Percentiles rank a stretch among this genome's conserved stretches.
Evolutionary conservation across 2,797 vertebrate genomes (phyloP).

Genomic region (Rallus crepitans): DNA sequence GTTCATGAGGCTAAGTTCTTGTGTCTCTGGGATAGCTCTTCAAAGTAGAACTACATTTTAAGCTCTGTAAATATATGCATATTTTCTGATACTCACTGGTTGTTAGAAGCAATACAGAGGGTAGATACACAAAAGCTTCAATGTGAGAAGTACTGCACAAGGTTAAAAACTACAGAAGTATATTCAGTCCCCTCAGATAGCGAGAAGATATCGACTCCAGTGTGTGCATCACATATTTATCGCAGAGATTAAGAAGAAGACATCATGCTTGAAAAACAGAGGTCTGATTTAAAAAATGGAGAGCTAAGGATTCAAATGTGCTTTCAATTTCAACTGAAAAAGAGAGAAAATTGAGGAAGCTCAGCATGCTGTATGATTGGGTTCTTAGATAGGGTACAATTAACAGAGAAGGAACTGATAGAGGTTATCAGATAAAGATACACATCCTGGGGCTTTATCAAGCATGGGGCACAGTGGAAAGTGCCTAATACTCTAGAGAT

Average conservation of each 20-base stretch:
- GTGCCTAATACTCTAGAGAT: slow-evolving; percentile 52
- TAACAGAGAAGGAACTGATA: not conserved
- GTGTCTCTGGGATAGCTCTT: not conserved
- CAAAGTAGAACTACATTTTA: not conserved
- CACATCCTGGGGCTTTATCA: slow-evolving; percentile 14
- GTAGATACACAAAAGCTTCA: not conserved
- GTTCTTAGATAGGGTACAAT: not conserved
- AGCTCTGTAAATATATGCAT: not conserved
- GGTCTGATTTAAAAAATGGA: not conserved
- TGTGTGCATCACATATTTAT: not conserved
- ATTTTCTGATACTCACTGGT: not conserved
- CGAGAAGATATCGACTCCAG: not conserved
- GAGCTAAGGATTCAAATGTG: not conserved
- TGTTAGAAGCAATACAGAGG: not conserved
- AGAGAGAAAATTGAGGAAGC: not conserved
- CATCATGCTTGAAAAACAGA: not conserved
- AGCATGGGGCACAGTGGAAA: not conserved
- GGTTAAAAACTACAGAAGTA: not conserved
- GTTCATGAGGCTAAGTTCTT: not conserved
- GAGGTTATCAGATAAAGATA: not conserved
- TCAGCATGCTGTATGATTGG: not conserved
- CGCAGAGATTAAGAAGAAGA: not conserved
- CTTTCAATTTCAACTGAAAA: not conserved
- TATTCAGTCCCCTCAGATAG: not conserved
- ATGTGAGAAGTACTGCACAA: not conserved